phyloP scores from a whole-genome alignment of 1,140 invertebrate genomes.

The Drosophila repletoides region DNA sequence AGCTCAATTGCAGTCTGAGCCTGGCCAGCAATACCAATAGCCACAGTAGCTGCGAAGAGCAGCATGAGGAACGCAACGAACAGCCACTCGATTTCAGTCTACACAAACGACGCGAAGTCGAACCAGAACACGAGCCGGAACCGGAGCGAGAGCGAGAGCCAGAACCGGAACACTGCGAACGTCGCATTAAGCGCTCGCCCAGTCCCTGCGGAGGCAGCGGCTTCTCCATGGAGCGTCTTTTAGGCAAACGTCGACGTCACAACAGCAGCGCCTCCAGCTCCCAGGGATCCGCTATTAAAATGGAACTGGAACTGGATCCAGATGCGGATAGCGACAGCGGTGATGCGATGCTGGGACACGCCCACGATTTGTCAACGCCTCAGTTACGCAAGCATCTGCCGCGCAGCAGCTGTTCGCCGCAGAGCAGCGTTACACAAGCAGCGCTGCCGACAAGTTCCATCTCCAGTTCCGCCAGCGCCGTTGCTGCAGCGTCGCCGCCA shows the following conservation, averaged over 20 bases:
- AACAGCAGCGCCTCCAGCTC: conserved; percentile 32
- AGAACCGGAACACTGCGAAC: conserved; percentile 4
- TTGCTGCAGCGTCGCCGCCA: conserved; percentile 23
- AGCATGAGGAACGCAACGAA: conserved; percentile 34
- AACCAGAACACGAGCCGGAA: background rate
- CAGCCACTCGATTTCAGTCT: conserved; percentile 76
- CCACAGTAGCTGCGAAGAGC: conserved; percentile 16
- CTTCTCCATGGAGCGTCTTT: conserved; percentile 71
- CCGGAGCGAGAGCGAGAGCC: conserved; percentile 2
- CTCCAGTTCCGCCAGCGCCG: background rate
- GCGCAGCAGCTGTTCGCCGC: background rate
- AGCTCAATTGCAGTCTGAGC: conserved; percentile 63
- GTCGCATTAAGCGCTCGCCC: conserved; percentile 44
- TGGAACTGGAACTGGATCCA: conserved; percentile 52
- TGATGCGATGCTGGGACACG: conserved; percentile 2
- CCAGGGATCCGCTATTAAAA: conserved; percentile 50
- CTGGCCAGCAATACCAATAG: conserved; percentile 51
- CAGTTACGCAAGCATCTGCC: conserved; percentile 10
- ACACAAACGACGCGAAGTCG: conserved; percentile 59
- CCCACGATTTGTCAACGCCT: conserved; percentile 38
- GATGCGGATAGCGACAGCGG: conserved; percentile 38
- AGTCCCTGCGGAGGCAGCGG: conserved; percentile 48
- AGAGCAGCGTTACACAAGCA: too few relatives aligned
- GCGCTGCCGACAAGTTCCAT: background rate
- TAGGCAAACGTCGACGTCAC: conserved; percentile 68